Percentiles rank a stretch among this genome's conserved stretches.
Evolutionary conservation across 2,113 vertebrate genomes (phyloP).

Genomic region (Jacana jacana): DNA sequence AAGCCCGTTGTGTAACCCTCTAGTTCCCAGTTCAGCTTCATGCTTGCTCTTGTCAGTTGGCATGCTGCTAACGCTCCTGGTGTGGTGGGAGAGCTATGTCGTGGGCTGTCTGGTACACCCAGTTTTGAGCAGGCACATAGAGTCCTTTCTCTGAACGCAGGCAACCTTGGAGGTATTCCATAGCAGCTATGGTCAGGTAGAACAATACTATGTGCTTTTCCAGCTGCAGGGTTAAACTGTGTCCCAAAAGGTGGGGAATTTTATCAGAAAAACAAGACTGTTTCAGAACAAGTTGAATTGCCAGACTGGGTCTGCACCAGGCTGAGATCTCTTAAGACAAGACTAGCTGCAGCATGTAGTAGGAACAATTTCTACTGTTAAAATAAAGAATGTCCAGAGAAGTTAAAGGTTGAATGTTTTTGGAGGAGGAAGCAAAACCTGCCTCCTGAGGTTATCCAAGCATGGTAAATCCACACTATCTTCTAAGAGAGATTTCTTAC

Average conservation of each 20-base stretch:
- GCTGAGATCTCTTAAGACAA: not conserved
- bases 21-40: not conserved
- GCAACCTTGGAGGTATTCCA: not conserved
- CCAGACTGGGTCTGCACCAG: not conserved
- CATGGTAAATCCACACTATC: not conserved
- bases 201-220: not conserved
- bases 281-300: not conserved
- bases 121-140: not conserved
- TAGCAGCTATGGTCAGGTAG: not conserved
- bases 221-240: not conserved
- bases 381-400: constrained; percentile 3
- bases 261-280: not conserved
- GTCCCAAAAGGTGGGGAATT: not conserved
- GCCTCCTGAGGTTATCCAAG: constrained; percentile 17
- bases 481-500: not conserved
- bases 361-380: not conserved
- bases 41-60: not conserved
- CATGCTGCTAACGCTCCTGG: not conserved
- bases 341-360: not conserved
- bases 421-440: constrained; percentile 26
- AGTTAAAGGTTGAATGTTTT: constrained; percentile 17
- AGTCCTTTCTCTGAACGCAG: not conserved
- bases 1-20: not conserved
- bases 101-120: not conserved
- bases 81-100: not conserved